These are phyloP conservation scores for Daktulosphaira vitifoliae DNA, from an alignment of 1,140 invertebrate species.

Conservation along the genomic window DNA sequence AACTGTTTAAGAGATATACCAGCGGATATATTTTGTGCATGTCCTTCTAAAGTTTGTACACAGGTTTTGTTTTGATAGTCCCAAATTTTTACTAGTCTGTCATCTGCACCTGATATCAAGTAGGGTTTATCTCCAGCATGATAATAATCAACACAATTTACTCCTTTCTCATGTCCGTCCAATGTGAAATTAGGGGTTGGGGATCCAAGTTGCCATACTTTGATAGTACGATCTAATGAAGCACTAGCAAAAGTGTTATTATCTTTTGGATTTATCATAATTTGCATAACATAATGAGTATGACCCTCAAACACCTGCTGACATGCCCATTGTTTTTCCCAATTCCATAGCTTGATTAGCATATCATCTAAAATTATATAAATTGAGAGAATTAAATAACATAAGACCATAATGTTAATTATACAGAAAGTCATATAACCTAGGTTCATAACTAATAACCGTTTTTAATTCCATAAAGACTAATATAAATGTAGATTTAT, in stretches of 20 bases:
- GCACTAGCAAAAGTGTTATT: constrained; percentile 99
- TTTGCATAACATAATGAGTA: constrained; percentile 99
- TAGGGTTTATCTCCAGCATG: constrained; percentile 99
- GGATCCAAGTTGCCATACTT: constrained; percentile 96
- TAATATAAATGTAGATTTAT: too few species aligned
- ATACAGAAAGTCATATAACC: too few species aligned
- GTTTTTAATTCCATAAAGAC: too few species aligned
- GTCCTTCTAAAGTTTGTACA: constrained; percentile 95
- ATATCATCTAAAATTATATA: constrained; percentile 90
- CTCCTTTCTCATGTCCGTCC: constrained; percentile 97
- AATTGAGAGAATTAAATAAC: too few species aligned
- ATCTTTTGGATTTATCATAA: constrained; percentile 99
- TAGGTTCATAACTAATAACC: too few species aligned
- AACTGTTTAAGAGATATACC: constrained; percentile 38
- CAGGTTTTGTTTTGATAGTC: constrained; percentile 99
- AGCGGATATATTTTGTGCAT: constrained; percentile 90
- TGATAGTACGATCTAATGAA: constrained; percentile 93
- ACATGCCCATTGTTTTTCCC: constrained; percentile 96
- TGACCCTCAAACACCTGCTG: constrained; percentile 98
- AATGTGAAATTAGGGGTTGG: constrained; percentile 96
- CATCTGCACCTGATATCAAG: constrained; percentile 97
- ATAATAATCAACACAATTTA: constrained; percentile 99
- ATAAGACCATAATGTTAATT: too few species aligned
- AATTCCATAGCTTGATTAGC: constrained; percentile 99
- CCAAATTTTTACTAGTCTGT: constrained; percentile 97